Base-by-base conservation (phyloP, 2,888 invertebrate genomes). In the Lepidochitona cinerea region DNA sequence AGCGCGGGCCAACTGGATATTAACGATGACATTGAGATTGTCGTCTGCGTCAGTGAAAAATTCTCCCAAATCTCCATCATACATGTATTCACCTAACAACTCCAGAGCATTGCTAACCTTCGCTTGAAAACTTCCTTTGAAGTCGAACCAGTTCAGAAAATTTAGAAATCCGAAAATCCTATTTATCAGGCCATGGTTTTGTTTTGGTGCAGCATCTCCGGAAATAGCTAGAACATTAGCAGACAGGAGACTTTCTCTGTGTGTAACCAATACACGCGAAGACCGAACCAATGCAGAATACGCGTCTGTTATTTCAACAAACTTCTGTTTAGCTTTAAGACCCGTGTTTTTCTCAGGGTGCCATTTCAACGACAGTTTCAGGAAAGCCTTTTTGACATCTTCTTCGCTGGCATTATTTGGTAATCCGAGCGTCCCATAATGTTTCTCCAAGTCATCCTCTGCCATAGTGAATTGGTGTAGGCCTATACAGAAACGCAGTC, bases 321-420 rank as follows among this genome's bases (percentile, higher is more conserved):
- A 59, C 23, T 59, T 59, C 23, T 9, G 7, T 29, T 59, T 59
- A 14, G 59, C n/a, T 26, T 9, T 26, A 9, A 23, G 59, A 9
- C 23, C 7, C 23, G 7, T 9, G 23, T 12, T 26, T 59, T 59
- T 59, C 23, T 23, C 59, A 14, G 59, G 59, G 29, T 59, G 59
- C 59, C 59, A 59, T 59, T 59, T 59, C 59, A 59, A 26, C 9
- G 59, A 59, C 12, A 59, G 59, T 59, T 59, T 59, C 23, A 59
- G 26, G 29, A 14, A 59, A 18, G 59, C 59, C 29, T 59, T 18
- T 26, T 59, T 59, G 9, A 59, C 23, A 9, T 59, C 59, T 23
- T 9, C 29, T 26, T 7, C 9, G 29, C 12, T 12, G 9, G 59
- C 59, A 9, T 23, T 26, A 26, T 9, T 12, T 9, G 59, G n/a